phyloP scores from a whole-genome alignment of 2,888 invertebrate genomes.

The Drosophila falleni region DNA sequence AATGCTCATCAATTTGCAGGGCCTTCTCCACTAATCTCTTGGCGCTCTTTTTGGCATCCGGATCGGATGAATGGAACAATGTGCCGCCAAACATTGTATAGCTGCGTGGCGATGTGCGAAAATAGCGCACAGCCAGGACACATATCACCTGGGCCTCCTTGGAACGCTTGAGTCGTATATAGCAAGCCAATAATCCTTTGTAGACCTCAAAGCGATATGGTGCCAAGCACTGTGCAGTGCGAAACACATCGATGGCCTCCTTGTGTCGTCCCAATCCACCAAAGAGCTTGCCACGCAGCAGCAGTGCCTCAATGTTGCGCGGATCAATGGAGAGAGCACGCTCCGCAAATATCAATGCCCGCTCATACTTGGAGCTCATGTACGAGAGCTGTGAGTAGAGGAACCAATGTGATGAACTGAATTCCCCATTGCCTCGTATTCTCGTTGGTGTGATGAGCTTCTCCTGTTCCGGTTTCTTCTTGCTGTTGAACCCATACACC shows the following conservation, averaged over 20 bases:
- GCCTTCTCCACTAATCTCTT: slow-evolving; percentile 91
- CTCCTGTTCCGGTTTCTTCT: slow-evolving; percentile 88
- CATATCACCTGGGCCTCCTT: slow-evolving; percentile 91
- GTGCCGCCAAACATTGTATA: slow-evolving; percentile 91
- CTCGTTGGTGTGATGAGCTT: slow-evolving; percentile 86
- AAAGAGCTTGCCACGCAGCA: slow-evolving; percentile 88
- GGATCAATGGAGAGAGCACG: slow-evolving; percentile 89
- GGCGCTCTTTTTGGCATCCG: slow-evolving; percentile 86
- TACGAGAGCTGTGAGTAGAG: slow-evolving; percentile 91
- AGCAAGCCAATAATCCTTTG: slow-evolving; percentile 92
- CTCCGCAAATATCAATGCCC: slow-evolving; percentile 90
- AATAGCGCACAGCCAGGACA: slow-evolving; percentile 89
- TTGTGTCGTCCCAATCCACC: slow-evolving; percentile 78
- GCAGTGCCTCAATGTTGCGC: slow-evolving; percentile 90
- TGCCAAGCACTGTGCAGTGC: slow-evolving; percentile 78
- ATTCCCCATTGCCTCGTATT: slow-evolving; percentile 77
- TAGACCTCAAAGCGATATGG: slow-evolving; percentile 88
- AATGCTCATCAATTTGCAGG: slow-evolving; percentile 89
- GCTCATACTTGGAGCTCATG: slow-evolving; percentile 87
- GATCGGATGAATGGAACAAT: slow-evolving; percentile 88
- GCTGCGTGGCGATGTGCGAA: slow-evolving; percentile 90
- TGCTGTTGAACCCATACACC: slow-evolving; percentile 87
- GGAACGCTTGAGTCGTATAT: slow-evolving; percentile 88
- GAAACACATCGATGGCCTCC: slow-evolving; percentile 81
- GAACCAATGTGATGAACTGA: slow-evolving; percentile 90